Evolutionary conservation across 2,888 invertebrate species (phyloP), one percentile per base, ranked within the genome.

Genomic region (Pseudococcus longispinus): DNA sequence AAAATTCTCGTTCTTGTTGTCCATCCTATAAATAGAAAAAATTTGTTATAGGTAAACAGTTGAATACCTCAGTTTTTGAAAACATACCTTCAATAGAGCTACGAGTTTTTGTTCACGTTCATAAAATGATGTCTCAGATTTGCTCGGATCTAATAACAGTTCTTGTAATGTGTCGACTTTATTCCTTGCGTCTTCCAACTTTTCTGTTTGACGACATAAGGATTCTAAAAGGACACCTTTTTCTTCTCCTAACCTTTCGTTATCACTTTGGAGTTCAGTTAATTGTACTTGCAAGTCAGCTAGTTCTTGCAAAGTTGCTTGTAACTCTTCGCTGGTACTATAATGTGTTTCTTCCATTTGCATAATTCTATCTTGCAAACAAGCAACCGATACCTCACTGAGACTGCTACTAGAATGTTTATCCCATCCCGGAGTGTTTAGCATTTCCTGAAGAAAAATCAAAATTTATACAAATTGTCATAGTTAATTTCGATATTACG

Each of bases 341-440:
- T 96, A 95, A 90, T 96, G 96, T 23, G 95, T 96, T 91, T 96
- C 96, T 90, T 96, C 96, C 96, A 96, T 97, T 91, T 97, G 96
- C 90, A 96, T 93, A 89, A 98, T 97, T 90, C 97, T 94, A 90
- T 98, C 98, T 91, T 98, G 98, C 88, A 97, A 93, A 90, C 97
- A 97, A 26, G 97, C 97, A 88, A 98, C 96, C 4, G 96, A 96
- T 87, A 97, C 94, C 91, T 97, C 97, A 91, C 96, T 96, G 89
- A 95, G 92, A 5, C 95, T 95, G 88, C 96, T 95, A 77, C 95
- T 95, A 87, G 96, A 96, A 91, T 96, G 95, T 91, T 96, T 96
- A 91, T 97, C 97, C 97, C 97, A 97, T 89, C 96, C 96, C 23
- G 87, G 88, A 3, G 89, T 82, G 37, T 89, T 88, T 29, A 88